Evolutionary conservation across 2,113 vertebrate genomes (phyloP), one percentile per base, ranked within the genome.

Genomic region (Perca fluviatilis): DNA sequence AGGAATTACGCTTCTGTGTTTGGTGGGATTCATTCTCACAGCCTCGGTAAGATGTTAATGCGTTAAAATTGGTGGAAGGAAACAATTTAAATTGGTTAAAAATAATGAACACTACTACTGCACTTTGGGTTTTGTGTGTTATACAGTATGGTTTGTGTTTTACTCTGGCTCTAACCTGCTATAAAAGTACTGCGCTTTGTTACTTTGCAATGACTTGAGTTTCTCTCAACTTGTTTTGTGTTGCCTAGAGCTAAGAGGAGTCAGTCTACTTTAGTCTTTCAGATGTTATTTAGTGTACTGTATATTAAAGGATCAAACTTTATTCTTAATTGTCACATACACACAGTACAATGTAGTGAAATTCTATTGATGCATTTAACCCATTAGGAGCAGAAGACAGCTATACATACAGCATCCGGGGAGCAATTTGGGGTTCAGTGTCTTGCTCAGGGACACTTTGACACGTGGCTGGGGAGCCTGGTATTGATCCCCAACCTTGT

Each of bases 1-100:
- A 60, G 70, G 36, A 0, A 2, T 83, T 1, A 5, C 19, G 15
- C 21, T 91, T 2, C 51, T 88, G 16, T 65, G 69, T 40, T 19
- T 84, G 65, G 0, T 62, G 47, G 87, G 66, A 62, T 27, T 74
- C 1, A 23, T 36, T 66, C 11, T 68, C 0, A 0, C 19, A 7
- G 66, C 23, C 8, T 66, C 43, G 43, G 64, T 66, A 66, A 66
- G 23, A 49, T 33, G 30, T 33, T 33, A 33, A 33, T 33, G 30
- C 15, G 40, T 21, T 23, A 12, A 13, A 3, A 46, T 18, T 23
- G n/a, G 40, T 65, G 14, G 40, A 33, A 30, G 30, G 30, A 30
- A 30, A 30, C 30, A 30, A 30, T 30, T 30, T 30, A 30, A 30
- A 30, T 30, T 30, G 30, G 30, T 30, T 30, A 30, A 30, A 30